phyloP scores from a whole-genome alignment of 2,888 invertebrate genomes.

The Sclerodermus sp. region DNA sequence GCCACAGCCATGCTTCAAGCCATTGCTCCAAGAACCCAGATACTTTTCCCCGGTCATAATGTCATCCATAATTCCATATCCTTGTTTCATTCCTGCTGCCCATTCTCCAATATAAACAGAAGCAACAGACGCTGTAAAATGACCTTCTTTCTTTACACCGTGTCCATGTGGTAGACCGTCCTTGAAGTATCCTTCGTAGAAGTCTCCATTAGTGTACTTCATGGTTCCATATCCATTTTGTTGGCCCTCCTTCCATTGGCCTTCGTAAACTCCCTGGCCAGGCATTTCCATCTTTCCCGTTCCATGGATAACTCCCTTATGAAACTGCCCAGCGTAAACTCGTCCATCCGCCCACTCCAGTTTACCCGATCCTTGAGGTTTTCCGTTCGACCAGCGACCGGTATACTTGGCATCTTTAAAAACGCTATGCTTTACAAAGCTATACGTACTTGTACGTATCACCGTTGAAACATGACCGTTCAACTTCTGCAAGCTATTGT shows the following conservation, averaged over 20 bases:
- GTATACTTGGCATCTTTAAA: slow-evolving; percentile 79
- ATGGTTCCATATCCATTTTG: slow-evolving; percentile 80
- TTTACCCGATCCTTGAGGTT: slow-evolving; percentile 81
- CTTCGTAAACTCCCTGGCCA: slow-evolving; percentile 72
- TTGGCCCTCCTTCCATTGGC: slow-evolving; percentile 77
- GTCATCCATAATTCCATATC: slow-evolving; percentile 89
- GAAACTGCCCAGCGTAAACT: slow-evolving; percentile 79
- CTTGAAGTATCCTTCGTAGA: slow-evolving; percentile 85
- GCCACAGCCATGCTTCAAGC: slow-evolving; percentile 81
- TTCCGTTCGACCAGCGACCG: slow-evolving; percentile 80
- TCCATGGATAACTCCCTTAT: slow-evolving; percentile 73
- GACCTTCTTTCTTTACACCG: slow-evolving; percentile 79
- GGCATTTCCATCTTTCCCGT: slow-evolving; percentile 72
- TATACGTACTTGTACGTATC: slow-evolving; percentile 71
- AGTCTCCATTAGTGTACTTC: slow-evolving; percentile 74
- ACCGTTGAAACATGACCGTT: slow-evolving; percentile 69
- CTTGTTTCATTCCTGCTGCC: slow-evolving; percentile 74
- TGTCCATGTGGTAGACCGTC: slow-evolving; percentile 84
- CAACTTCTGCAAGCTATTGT: slow-evolving; percentile 66
- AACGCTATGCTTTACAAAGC: slow-evolving; percentile 70
- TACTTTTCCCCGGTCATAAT: slow-evolving; percentile 85
- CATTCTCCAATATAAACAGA: slow-evolving; percentile 90
- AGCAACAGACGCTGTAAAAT: slow-evolving; percentile 73
- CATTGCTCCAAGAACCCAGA: slow-evolving; percentile 85
- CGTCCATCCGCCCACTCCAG: slow-evolving; percentile 81